These are phyloP conservation scores for Leucania comma DNA, from an alignment of 2,888 invertebrate genomes.

Conservation along the genomic window DNA sequence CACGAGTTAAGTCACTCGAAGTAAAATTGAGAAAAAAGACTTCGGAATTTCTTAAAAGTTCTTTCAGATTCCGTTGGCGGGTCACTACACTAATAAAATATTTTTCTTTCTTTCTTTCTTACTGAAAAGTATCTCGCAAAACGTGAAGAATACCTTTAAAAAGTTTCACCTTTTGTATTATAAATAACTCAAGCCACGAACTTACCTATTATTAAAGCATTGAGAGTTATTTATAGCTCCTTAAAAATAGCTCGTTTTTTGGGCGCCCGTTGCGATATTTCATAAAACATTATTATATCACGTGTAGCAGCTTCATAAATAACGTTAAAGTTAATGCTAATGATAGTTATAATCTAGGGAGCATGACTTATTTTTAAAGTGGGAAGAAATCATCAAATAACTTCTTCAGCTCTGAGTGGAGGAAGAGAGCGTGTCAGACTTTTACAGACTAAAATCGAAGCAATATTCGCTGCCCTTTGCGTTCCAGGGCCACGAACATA, in stretches of 20 bases:
- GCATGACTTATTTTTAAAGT: background rate
- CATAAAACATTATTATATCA: constrained; percentile 9
- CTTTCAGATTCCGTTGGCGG: background rate
- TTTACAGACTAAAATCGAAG: too few species aligned
- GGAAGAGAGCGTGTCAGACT: too few species aligned
- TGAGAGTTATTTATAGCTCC: constrained; percentile 32
- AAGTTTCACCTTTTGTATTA: constrained; percentile 14
- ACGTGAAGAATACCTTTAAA: background rate
- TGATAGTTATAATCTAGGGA: background rate
- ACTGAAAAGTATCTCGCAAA: background rate
- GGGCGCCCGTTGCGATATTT: constrained; percentile 16
- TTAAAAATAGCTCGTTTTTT: constrained; percentile 13
- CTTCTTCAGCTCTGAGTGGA: too few species aligned
- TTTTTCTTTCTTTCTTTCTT: too few species aligned
- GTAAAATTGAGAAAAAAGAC: background rate
- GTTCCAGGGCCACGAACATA: too few species aligned
- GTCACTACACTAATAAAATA: too few species aligned
- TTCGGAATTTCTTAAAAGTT: background rate
- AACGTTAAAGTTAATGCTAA: background rate
- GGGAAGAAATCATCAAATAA: too few species aligned
- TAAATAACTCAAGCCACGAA: constrained; percentile 2
- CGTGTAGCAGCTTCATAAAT: constrained; percentile 16
- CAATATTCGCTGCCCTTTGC: too few species aligned
- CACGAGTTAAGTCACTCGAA: too few species aligned
- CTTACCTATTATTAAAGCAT: constrained; percentile 28